Conservation (phyloP, 2,888 invertebrate genomes). For the Oasisia sp. region DNA sequence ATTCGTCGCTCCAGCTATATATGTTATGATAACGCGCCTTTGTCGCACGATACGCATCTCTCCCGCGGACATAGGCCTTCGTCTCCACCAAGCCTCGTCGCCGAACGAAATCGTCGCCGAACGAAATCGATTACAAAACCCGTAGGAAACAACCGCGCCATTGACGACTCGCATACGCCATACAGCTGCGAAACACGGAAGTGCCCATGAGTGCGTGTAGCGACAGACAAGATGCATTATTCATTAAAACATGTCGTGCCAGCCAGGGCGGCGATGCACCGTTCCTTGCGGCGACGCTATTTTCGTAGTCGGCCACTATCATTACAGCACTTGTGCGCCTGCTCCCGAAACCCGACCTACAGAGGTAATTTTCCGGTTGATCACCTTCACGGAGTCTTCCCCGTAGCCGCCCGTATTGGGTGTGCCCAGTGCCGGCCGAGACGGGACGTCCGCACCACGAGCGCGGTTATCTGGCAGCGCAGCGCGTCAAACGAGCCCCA, state of each 20-base stretch:
- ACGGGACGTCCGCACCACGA: not conserved
- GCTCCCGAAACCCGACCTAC: not conserved
- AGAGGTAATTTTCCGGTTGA: not conserved
- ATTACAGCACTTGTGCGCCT: not conserved
- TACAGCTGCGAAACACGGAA: not conserved
- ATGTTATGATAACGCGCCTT: not conserved
- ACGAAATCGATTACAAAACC: not conserved
- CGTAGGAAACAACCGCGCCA: not conserved
- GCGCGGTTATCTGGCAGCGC: not conserved
- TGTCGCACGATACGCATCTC: conserved; percentile 6
- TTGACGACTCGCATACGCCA: not conserved
- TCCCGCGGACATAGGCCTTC: not conserved
- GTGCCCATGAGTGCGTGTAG: not conserved
- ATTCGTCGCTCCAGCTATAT: not conserved
- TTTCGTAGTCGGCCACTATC: not conserved
- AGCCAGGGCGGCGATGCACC: not conserved
- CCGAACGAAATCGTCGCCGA: not conserved
- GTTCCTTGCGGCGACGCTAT: not conserved
- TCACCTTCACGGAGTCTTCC: not conserved
- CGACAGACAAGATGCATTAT: not conserved
- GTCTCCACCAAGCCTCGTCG: not conserved
- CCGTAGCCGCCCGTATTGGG: not conserved
- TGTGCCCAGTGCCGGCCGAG: not conserved
- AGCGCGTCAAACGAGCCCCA: conserved; percentile 2
- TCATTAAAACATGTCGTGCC: not conserved